phyloP scores from a whole-genome alignment of 2,888 invertebrate species.

The Andrena praecox region DNA sequence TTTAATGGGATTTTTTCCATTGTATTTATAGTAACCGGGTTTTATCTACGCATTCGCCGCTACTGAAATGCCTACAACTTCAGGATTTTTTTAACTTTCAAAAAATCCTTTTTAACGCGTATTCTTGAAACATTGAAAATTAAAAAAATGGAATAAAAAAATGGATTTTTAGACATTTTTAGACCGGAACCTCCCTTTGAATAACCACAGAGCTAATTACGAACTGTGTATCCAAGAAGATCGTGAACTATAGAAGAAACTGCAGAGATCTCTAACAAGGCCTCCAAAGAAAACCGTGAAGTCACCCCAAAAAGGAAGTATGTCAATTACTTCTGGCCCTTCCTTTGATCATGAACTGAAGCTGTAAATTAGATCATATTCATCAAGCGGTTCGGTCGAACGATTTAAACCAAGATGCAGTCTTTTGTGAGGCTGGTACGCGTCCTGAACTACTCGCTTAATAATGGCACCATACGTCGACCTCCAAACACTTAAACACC shows the following conservation, averaged over 20 bases:
- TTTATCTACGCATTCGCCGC: too few species aligned
- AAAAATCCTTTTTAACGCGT: too few species aligned
- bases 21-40: too few species aligned
- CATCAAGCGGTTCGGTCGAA: background rate
- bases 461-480: slow-evolving; percentile 27
- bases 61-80: too few species aligned
- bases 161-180: background rate
- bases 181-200: too few species aligned
- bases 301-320: too few species aligned
- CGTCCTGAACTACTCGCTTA: slow-evolving; percentile 26
- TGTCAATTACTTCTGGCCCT: too few species aligned
- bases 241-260: background rate
- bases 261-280: background rate
- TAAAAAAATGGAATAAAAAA: background rate
- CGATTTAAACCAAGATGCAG: slow-evolving; percentile 10
- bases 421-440: slow-evolving; percentile 4
- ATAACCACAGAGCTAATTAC: background rate
- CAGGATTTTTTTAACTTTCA: too few species aligned
- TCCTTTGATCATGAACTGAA: background rate
- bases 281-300: background rate
- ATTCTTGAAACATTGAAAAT: too few species aligned
- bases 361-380: background rate
- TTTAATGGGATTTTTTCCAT: too few species aligned
- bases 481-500: slow-evolving; percentile 49
- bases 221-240: background rate